These are phyloP conservation scores for Formica selysi DNA, from an alignment of 1,140 invertebrate species.

Conservation along the genomic window DNA sequence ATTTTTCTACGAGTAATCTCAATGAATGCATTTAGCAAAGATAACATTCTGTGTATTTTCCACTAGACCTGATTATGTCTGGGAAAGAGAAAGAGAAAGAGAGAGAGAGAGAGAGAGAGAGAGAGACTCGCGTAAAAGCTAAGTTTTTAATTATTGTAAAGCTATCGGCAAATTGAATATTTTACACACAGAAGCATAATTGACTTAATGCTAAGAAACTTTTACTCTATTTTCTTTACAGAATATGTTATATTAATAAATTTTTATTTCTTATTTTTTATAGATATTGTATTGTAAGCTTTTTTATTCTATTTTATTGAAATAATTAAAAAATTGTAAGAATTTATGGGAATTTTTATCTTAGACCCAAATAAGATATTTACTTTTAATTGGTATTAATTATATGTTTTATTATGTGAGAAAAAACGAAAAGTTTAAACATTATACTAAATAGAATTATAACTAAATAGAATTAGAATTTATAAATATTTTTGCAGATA, in stretches of 20 bases:
- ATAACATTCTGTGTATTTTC: slow-evolving; percentile 7
- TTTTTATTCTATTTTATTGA: too few species aligned
- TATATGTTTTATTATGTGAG: background rate
- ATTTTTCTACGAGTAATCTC: slow-evolving; percentile 12
- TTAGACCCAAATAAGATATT: background rate
- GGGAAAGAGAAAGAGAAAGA: too few species aligned
- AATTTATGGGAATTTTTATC: background rate
- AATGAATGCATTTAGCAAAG: slow-evolving; percentile 20
- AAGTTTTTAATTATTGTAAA: background rate
- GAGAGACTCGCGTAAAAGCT: background rate
- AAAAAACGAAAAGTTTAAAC: background rate
- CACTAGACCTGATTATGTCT: background rate
- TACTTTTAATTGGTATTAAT: background rate
- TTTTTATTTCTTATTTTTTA: background rate
- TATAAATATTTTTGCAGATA: background rate
- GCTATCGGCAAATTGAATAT: background rate
- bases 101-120: too few species aligned
- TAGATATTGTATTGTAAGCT: background rate
- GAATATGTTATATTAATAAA: background rate
- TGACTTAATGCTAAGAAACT: background rate
- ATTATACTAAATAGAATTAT: background rate
- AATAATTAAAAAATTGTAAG: background rate
- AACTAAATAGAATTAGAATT: background rate
- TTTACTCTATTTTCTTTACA: background rate
- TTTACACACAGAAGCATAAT: background rate